Conservation (phyloP, 2,888 invertebrate species). For the Agrochola lychnidis region DNA sequence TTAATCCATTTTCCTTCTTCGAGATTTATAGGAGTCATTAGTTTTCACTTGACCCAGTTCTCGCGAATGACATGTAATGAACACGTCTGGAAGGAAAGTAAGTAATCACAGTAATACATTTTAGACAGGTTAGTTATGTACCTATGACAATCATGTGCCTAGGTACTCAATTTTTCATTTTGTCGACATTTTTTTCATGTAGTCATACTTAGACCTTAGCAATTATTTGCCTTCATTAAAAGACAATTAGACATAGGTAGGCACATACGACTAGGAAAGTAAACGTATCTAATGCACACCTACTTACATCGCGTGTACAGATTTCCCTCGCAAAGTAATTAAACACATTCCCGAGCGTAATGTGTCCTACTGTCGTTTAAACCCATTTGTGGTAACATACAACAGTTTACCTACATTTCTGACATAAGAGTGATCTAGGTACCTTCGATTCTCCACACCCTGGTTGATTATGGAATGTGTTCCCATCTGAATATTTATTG, state of each 20-base stretch:
- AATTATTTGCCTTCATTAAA: neutral
- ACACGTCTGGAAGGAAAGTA: constrained; percentile 7
- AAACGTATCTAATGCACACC: neutral
- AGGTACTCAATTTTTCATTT: neutral
- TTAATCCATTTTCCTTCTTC: constrained; percentile 21
- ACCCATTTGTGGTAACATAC: constrained; percentile 1
- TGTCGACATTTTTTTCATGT: neutral
- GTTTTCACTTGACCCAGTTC: constrained; percentile 26
- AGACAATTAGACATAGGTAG: neutral
- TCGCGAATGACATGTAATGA: neutral
- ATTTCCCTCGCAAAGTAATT: constrained; percentile 49
- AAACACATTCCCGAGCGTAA: constrained; percentile 34
- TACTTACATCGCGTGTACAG: constrained; percentile 42
- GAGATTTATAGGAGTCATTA: constrained; percentile 22
- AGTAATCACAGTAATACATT: constrained; percentile 5
- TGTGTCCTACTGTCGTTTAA: constrained; percentile 20
- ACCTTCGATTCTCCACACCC: neutral
- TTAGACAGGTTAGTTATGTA: neutral
- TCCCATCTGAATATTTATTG: neutral
- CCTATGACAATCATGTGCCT: neutral
- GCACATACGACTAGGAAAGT: constrained; percentile 14
- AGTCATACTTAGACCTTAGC: neutral
- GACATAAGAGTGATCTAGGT: neutral
- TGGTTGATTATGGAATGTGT: neutral
- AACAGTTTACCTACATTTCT: constrained; percentile 5